Base-by-base conservation (phyloP, 2,888 invertebrate genomes). In the Cheilosia vulpina region DNA sequence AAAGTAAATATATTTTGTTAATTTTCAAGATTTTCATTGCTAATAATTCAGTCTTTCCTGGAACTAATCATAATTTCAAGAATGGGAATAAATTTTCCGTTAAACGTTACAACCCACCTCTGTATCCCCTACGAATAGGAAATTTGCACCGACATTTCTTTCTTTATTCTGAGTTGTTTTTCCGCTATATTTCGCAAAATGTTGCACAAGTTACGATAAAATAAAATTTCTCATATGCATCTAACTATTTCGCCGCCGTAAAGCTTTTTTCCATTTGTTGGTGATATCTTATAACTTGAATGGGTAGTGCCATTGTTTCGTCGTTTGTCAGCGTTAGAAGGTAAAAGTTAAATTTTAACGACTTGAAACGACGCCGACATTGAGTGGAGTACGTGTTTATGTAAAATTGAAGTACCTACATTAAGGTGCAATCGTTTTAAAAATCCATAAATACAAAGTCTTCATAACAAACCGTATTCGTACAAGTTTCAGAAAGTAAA, bases 231-330 rank as follows among this genome's bases (percentile, higher is more conserved):
- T 55, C 69, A 27, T 34, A 34, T 0, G 60, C 21, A 55, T 13
- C 17, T 47, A 68, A n/a, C 60, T 68, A 24, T 31, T 17, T 57
- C 4, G 34, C 15, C 9, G 19, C 27, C 13, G 52, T 6, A 4
- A 21, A 57, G 7, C 27, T 24, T 52, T 34, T 15, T 57, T 57
- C 4, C 41, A 21, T 38, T 55, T 57, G 38, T 11, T 45, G 53
- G 68, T 43, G 62, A 69, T 62, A 77, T 77, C 69, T 69, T 60
- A 69, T 31, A 69, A 69, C 69, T 78, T 78, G 63, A 63, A 78
- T 63, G 55, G 15, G 47, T 55, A 63, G 47, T 71, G 52, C 34
- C 55, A 55, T 47, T 68, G 69, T 63, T 71, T 63, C 24, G 55
- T 43, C n/a, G 71, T 71, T 78, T 71, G 57, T 57, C 57, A 78